These are phyloP conservation scores for Julus scandinavius DNA, from an alignment of 2,888 invertebrate species.

Conservation along the genomic window DNA sequence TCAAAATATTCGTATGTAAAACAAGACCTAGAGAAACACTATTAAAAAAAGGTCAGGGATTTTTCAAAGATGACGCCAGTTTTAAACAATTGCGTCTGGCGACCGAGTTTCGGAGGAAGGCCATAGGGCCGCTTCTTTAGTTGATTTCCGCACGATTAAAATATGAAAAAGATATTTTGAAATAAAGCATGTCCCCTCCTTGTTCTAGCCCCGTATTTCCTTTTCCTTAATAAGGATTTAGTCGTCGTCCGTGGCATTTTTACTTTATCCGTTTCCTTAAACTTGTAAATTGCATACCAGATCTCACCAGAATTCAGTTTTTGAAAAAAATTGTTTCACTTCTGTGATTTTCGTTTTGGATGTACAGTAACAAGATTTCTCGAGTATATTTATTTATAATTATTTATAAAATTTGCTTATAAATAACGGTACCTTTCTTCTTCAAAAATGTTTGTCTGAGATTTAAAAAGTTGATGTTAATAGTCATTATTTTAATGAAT, in stretches of 20 bases:
- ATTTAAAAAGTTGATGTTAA: no score
- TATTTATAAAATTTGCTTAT: no score
- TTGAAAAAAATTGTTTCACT: no score
- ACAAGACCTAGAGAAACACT: not conserved
- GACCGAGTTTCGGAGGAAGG: not conserved
- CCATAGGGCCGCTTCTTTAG: not conserved
- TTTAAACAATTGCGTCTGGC: constrained; percentile 34
- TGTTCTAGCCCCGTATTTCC: not conserved
- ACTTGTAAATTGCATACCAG: not conserved
- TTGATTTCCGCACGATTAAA: constrained; percentile 39
- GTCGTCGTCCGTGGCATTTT: not conserved
- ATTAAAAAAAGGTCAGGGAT: constrained; percentile 41
- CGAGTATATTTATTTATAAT: no score
- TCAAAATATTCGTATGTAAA: not conserved
- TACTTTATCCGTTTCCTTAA: not conserved
- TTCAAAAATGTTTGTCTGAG: no score
- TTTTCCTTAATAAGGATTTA: not conserved
- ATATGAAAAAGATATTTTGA: not conserved
- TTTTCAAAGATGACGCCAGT: constrained; percentile 31
- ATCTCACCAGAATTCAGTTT: no score
- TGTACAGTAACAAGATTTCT: no score
- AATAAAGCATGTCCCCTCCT: constrained; percentile 8
- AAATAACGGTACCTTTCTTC: no score
- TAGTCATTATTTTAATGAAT: no score
- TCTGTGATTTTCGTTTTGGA: no score